A percentile compares a stretch with the other conserved stretches of the same genome.
phyloP scores from a whole-genome alignment of 2,888 invertebrate species.

The Phalera bucephala region DNA sequence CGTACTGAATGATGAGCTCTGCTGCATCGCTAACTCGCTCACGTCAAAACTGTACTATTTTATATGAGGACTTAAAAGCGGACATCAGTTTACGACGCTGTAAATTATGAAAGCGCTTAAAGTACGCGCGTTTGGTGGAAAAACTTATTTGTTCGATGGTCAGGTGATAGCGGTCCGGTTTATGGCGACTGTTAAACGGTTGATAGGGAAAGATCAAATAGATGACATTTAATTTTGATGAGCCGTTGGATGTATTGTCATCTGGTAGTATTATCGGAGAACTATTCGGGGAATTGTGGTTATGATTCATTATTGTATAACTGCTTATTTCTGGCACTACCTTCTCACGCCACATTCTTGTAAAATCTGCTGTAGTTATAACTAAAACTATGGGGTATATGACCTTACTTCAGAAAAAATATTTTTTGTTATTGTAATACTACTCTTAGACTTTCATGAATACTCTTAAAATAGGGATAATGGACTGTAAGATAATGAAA shows the following conservation, averaged over 20 bases:
- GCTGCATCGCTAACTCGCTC: conserved; percentile 32
- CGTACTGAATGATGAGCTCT: conserved; percentile 46
- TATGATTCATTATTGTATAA: no score
- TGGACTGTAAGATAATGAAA: no score
- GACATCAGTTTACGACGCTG: conserved; percentile 61
- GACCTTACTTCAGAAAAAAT: no score
- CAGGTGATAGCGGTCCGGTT: conserved; percentile 46
- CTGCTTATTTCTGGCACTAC: no score
- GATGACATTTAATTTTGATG: conserved; percentile 13
- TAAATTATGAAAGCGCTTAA: conserved; percentile 59
- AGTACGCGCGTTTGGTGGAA: conserved; percentile 24
- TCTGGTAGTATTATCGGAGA: no score
- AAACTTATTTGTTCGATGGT: conserved; percentile 24
- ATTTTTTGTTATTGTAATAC: no score
- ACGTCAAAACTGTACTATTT: conserved; percentile 41
- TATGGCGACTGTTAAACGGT: conserved; percentile 15
- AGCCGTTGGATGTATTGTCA: not conserved
- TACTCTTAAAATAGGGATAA: no score
- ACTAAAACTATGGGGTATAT: no score
- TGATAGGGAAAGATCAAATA: conserved; percentile 1
- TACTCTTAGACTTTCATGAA: no score
- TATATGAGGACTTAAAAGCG: conserved; percentile 58
- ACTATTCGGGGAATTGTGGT: no score
- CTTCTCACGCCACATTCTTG: no score
- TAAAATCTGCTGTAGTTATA: no score